Evolutionary conservation across 1,140 invertebrate genomes (phyloP), one percentile per base, ranked within the genome.

Genomic region (Cotesia vestalis): DNA sequence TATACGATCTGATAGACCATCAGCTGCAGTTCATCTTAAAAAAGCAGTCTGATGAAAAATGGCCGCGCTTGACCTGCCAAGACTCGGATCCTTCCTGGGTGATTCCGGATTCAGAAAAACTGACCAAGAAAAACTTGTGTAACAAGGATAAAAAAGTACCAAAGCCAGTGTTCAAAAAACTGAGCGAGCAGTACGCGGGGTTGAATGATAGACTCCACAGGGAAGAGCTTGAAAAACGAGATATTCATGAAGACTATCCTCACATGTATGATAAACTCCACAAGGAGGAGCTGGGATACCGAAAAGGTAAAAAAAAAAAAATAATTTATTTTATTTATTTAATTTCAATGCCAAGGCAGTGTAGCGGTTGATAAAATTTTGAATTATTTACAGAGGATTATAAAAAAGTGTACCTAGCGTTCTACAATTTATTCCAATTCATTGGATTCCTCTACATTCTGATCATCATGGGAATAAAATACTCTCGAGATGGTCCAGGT

Each of bases 371-470:
- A 27, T 27, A 27, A 27, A 27, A 27, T 27, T 27, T 27, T 27
- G 3, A 75, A 79, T 81, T 72, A 78, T 79, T 89, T 90, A 70
- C 89, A 93, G 91, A 96, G 84, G 91, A 94, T 79, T 88, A 93
- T 9, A 93, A 92, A 78, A 95, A 94, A 79, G 92, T 94, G 0
- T 98, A 98, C 83, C 85, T 98, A 60, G 90, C 95, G 70, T 84
- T 96, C 60, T 98, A 98, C 86, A 98, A 98, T 86, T 85, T 98
- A 70, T 94, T 92, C 81, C 96, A 97, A 90, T 96, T 95, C 83
- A 89, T 97, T 72, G 95, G 95, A 8, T 98, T 92, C 83, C 87
- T 91, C 4, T 97, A 96, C 79, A 88, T 97, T 38, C 79, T 95
- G 17, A 82, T 88, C 20, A 92, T 96, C 11, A 91, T 98, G 84